Percentiles rank a stretch among this genome's conserved stretches.
These are phyloP conservation scores for Eurystomus gularis DNA, from an alignment of 2,113 vertebrate species.

Conservation along the genomic window DNA sequence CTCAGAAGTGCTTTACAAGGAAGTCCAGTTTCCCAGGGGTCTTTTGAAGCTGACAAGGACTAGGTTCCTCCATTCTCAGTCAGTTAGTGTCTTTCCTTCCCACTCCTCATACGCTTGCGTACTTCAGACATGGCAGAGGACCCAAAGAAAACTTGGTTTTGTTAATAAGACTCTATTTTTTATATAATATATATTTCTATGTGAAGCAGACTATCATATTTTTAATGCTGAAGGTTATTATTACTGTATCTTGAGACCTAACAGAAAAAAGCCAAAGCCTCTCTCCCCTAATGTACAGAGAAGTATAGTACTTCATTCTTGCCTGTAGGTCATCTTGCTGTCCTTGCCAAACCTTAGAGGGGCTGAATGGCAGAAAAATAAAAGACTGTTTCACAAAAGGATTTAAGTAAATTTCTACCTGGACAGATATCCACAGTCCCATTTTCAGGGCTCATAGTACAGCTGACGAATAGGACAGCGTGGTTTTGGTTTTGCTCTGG, in stretches of 20 bases:
- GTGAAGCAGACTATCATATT: not conserved
- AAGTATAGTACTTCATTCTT: not conserved
- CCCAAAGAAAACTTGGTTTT: not conserved
- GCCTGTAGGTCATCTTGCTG: not conserved
- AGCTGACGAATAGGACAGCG: not conserved
- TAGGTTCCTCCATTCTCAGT: constrained; percentile 1
- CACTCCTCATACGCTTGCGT: not conserved
- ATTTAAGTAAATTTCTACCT: not conserved
- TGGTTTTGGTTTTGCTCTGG: not conserved
- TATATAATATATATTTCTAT: not conserved
- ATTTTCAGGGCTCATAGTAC: not conserved
- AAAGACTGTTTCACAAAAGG: not conserved
- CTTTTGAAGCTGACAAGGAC: constrained; percentile 19
- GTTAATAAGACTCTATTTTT: not conserved
- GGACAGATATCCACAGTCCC: not conserved
- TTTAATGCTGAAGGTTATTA: not conserved
- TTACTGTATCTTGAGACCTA: not conserved
- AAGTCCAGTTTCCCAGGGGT: not conserved
- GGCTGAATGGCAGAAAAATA: not conserved
- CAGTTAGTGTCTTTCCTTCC: constrained; percentile 41
- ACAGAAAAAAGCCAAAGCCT: not conserved
- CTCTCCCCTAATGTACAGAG: not conserved
- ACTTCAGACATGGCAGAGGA: not conserved
- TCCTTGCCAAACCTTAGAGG: not conserved
- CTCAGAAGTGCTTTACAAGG: not conserved